Evolutionary conservation across 2,888 invertebrate species (phyloP).

Genomic region (Mythimna ferrago): DNA sequence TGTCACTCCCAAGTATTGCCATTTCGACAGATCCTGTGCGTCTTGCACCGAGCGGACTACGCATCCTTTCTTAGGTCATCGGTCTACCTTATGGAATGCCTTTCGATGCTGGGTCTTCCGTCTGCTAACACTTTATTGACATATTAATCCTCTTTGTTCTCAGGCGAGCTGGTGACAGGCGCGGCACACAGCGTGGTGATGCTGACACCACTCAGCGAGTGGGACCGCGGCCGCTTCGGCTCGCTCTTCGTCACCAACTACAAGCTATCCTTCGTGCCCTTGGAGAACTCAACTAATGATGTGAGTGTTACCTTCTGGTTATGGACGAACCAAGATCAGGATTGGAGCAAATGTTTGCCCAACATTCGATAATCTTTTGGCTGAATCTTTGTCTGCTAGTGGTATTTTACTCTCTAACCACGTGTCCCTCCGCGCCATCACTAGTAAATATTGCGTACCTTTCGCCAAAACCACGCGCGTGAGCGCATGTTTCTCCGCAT

Average conservation of each 20-base stretch:
- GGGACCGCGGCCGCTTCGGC: slow-evolving; percentile 95
- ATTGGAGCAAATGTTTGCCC: background rate
- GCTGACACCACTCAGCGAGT: slow-evolving; percentile 95
- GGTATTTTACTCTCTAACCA: background rate
- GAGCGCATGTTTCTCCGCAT: no score
- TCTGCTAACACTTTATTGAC: no score
- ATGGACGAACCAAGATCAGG: background rate
- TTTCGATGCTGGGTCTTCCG: no score
- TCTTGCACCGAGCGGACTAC: no score
- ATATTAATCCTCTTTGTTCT: slow-evolving; percentile 61
- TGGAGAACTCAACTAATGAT: slow-evolving; percentile 83
- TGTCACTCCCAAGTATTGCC: no score
- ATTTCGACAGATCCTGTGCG: no score
- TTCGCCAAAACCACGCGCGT: background rate
- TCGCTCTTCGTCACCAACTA: slow-evolving; percentile 97
- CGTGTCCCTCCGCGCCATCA: background rate
- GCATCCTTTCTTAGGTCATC: no score
- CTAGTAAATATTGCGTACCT: background rate
- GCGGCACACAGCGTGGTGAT: slow-evolving; percentile 95
- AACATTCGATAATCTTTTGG: background rate
- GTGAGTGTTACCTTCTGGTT: slow-evolving; percentile 71
- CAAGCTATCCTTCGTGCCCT: slow-evolving; percentile 96
- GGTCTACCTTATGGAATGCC: no score
- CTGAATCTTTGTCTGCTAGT: background rate
- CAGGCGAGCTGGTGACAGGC: slow-evolving; percentile 95